Evolutionary conservation across 2,113 vertebrate genomes (phyloP), one percentile per base, ranked within the genome.

Genomic region (Scytalopus superciliaris): DNA sequence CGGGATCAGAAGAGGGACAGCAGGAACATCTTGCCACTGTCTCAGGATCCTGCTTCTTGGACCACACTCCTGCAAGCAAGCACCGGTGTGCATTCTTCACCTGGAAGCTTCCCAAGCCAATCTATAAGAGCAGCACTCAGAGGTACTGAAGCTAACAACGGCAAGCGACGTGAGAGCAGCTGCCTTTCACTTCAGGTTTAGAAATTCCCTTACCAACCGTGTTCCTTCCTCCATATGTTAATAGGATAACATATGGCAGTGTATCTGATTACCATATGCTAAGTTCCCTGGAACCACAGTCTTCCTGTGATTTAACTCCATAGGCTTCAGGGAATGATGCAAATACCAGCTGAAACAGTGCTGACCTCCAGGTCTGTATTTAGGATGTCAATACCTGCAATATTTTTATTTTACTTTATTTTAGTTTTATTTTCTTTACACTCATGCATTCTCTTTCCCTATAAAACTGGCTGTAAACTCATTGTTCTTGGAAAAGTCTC

Each of bases 121-220:
- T 37, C 47, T 31, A 49, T 3, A 52, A 14, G 40, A 67, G 63
- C 57, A 95, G 64, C 60, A 70, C 31, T 15, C 23, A 28, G 59
- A 57, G n/a, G 50, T 57, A 69, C 30, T 79, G 84, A 67, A 80
- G 78, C 25, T 87, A 82, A 73, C 63, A 72, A 93, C 59, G 55
- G 64, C 76, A 91, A 96, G 63, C 33, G 39, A 77, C 85, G 91
- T 30, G 70, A 95, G 80, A 87, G 75, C 75, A 83, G 63, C 79
- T 94, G 79, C 90, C 87, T 95, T 94, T 93, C 91, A 89, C 91
- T 94, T 93, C 87, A 93, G 75, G 50, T 83, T 96, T 87, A 83
- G 75, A 91, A 90, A 80, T 78, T 82, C 80, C 84, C 57, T 85
- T 47, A 85, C 88, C 55, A 74, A 95, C 57, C 73, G 84, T 70